Conservation (phyloP, 1,140 invertebrate genomes). For the Dendrolimus punctatus region DNA sequence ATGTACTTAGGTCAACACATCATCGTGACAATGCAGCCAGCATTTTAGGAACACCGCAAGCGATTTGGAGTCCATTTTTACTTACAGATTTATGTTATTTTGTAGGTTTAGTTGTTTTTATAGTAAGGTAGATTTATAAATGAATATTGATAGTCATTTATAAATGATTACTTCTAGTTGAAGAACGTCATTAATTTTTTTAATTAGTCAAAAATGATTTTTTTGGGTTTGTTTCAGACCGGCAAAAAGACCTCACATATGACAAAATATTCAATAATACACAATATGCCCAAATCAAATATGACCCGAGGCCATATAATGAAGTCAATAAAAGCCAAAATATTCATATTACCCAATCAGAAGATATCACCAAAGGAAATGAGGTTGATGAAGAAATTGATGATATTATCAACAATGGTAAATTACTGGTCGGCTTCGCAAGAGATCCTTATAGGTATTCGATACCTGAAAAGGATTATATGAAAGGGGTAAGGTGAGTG, state of each 20-base stretch:
- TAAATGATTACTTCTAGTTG: too few relatives aligned
- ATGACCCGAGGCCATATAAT: slow-evolving; percentile 18
- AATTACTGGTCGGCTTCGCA: slow-evolving; percentile 47
- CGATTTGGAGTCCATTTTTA: too few relatives aligned
- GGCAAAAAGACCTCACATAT: slow-evolving; percentile 26
- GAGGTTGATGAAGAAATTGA: slow-evolving; percentile 17
- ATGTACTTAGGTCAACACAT: too few relatives aligned
- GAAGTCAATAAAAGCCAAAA: slow-evolving; percentile 8
- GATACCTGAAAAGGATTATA: slow-evolving; percentile 45
- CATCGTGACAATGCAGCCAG: too few relatives aligned
- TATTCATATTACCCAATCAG: slow-evolving; percentile 17
- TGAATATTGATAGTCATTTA: too few relatives aligned
- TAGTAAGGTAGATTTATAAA: too few relatives aligned
- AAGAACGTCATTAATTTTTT: neutral
- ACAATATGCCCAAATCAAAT: slow-evolving; percentile 33
- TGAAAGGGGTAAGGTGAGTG: slow-evolving; percentile 48
- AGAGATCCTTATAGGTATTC: slow-evolving; percentile 53
- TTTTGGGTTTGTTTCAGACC: slow-evolving; percentile 33
- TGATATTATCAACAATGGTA: slow-evolving; percentile 16
- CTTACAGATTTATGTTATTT: too few relatives aligned
- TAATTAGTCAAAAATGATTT: neutral
- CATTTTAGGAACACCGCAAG: too few relatives aligned
- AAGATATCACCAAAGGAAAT: slow-evolving; percentile 22
- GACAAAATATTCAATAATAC: slow-evolving; percentile 47
- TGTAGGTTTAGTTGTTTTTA: too few relatives aligned